Evolutionary conservation across 1,140 invertebrate genomes (phyloP), one percentile per base, ranked within the genome.

Genomic region (Tigriopus japonicus): DNA sequence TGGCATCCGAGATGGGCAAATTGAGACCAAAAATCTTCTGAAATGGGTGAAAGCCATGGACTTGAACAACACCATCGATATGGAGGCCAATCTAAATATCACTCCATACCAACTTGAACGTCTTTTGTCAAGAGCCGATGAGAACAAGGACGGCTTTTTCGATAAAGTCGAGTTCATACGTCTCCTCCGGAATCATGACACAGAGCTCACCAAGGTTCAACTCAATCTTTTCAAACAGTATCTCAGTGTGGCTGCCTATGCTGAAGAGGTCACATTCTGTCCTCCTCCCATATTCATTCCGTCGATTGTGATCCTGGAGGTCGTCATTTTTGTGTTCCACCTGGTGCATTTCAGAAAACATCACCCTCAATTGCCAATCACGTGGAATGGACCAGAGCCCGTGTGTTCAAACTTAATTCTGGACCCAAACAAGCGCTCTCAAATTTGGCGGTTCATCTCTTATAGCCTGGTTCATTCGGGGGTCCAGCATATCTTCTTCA

Each of bases 241-340:
- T 54, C 63, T 65, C 54, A 62, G 62, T 82, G 82, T 15, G 74
- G 65, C 70, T 7, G 63, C 78, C 21, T 91, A 91, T 70, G 82
- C 88, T 67, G 84, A 88, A 66, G 79, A 88, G 68, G 90, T 91
- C 73, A 82, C 78, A 35, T 88, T 86, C 67, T 83, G 79, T 68
- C 87, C 87, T 17, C 88, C 87, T 1, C 83, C 87, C 5, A 65
- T 93, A 41, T 86, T 85, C 64, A 89, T 93, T 83, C 76, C 91
- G 5, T 52, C 72, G 6, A 69, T 78, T 53, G 74, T 71, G 54
- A 51, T 75, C 6, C 64, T 74, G 52, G 24, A 58, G 21, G n/a
- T 58, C 6, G 7, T 28, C 13, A 10, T 58, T n/a, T 58, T 58
- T 42, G 5, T 28, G 3, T 14, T 9, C 6, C 24, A 58, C 12